Conservation (phyloP, 2,113 vertebrate genomes). For the Stegostoma tigrinum region DNA sequence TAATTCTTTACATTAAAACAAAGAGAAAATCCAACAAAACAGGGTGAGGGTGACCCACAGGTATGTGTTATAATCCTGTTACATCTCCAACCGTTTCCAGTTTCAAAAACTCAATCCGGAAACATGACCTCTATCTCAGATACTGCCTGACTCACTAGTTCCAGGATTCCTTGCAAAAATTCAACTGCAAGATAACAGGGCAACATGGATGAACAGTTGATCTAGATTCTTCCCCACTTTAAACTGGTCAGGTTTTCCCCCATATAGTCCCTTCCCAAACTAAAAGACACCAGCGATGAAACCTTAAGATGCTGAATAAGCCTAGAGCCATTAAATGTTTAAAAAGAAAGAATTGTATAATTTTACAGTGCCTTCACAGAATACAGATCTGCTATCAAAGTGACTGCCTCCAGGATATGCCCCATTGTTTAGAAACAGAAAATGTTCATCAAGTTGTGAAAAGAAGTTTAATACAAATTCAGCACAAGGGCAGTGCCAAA, state of each 20-base stretch:
- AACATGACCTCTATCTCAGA: background rate
- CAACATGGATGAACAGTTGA: no score
- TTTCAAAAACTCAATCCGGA: background rate
- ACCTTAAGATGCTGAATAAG: background rate
- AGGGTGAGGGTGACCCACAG: no score
- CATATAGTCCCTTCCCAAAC: background rate
- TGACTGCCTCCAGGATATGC: background rate
- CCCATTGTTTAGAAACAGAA: no score
- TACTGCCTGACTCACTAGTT: background rate
- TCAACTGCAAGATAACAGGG: background rate
- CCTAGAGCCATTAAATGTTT: background rate
- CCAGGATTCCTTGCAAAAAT: background rate
- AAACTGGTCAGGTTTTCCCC: background rate
- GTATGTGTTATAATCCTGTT: background rate
- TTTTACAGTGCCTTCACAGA: background rate
- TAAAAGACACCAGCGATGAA: background rate
- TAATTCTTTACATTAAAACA: background rate
- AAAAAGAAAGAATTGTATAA: background rate
- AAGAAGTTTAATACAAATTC: background rate
- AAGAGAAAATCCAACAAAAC: background rate
- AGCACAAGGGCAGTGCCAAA: background rate
- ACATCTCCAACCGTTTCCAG: background rate
- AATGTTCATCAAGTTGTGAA: no score
- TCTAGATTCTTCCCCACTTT: no score
- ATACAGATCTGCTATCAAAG: no score